Evolutionary conservation across 1,140 invertebrate species (phyloP), one percentile per base, ranked within the genome.

Genomic region (Acromyrmex echinatior): DNA sequence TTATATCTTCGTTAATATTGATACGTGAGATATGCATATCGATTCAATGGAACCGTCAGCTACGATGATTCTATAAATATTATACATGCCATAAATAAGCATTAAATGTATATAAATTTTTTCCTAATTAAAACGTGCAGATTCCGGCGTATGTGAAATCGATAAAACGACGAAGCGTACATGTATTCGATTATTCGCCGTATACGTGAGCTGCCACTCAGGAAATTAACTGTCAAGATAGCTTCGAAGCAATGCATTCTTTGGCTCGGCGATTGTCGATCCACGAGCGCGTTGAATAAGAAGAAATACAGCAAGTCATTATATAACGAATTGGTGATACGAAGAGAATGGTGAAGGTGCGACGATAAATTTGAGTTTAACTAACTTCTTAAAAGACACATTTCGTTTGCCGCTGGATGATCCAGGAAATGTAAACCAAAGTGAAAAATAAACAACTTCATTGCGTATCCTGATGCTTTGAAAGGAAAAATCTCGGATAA

Each of bases 191-290:
- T 78, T 68, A 86, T 79, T 79, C 49, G 28, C 73, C 18, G 82
- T 78, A 66, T 28, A 86, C 49, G 53, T 39, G 51, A 60, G 39
- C 70, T 74, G 80, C 80, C 80, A 85, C 76, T 86, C 76, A 76
- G 89, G 84, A 90, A 90, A 89, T 90, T 88, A 89, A 79, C 89
- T 90, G 89, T 90, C 89, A 90, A 90, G 88, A 90, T 68, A 87
- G 76, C 70, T 62, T 84, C 56, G 62, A 76, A 84, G 68, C 70
- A 31, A 45, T 21, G 70, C 80, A 84, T 84, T 76, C 80, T 82
- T 82, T 51, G 21, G 28, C 65, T 71, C 80, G 21, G 35, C 80
- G 56, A 18, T 74, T 84, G 80, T 84, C 80, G 60, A 84, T 74
- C 14, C 80, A 18, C 70, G 70, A 76, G 7, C 14, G 70, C 66